Base-by-base conservation (phyloP, 2,888 invertebrate genomes). In the Megamerina dolium region DNA sequence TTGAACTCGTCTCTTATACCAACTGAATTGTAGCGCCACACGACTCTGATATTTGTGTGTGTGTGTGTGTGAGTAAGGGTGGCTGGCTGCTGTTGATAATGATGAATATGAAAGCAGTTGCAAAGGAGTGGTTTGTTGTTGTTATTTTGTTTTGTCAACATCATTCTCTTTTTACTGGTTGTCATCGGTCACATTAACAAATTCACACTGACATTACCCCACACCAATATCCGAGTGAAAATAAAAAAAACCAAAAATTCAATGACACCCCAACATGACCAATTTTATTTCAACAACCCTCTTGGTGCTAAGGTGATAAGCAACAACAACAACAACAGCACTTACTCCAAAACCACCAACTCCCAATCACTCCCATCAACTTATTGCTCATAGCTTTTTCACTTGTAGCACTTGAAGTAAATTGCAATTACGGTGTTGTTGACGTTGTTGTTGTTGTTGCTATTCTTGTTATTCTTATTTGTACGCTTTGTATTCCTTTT, bases 181-280 rank as follows among this genome's bases (percentile, higher is more conserved):
- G 51, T 53, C 54, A 54, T 59, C 61, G 64, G 56, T 56, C 57
- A 60, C 63, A 66, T 65, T 66, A 65, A 66, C 66, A 64, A 65
- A 65, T 65, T 65, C 58, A 62, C 66, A 61, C 59, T 60, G 60
- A 10, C 23, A 10, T 23, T 23, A 23, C 10, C 23, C 23, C n/a
- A n/a, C n/a, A n/a, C n/a, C n/a, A n/a, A n/a, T n/a, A n/a, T n/a
- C n/a, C n/a, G n/a, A n/a, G n/a, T n/a, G n/a, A n/a, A n/a, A n/a
- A n/a, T n/a, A n/a, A n/a, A n/a, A n/a, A n/a, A n/a, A n/a, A n/a
- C n/a, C n/a, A n/a, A n/a, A n/a, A n/a, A n/a, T n/a, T n/a, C n/a
- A n/a, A n/a, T n/a, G n/a, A n/a, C n/a, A n/a, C n/a, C n/a, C n/a
- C n/a, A n/a, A n/a, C n/a, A n/a, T n/a, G n/a, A n/a, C n/a, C n/a